Evolutionary conservation across 1,140 invertebrate species (phyloP).

Genomic region (Papilio helenus): DNA sequence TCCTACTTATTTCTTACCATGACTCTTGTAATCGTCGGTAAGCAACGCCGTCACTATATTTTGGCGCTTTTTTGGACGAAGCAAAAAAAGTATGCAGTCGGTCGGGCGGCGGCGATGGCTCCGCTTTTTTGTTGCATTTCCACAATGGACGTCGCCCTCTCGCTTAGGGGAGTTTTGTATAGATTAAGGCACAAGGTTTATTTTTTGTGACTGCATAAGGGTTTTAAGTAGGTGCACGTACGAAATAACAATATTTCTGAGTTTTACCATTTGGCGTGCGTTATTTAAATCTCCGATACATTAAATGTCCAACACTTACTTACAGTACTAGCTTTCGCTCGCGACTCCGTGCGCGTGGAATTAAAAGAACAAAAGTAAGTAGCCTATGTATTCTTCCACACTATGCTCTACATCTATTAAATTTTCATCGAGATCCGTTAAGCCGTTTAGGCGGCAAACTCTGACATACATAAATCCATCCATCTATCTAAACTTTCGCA

Average conservation of each 20-base stretch:
- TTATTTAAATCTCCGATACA: not conserved
- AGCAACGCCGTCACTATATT: slow-evolving; percentile 63
- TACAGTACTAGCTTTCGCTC: not conserved
- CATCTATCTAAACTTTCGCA: too few species aligned
- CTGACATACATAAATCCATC: too few species aligned
- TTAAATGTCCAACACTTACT: not conserved
- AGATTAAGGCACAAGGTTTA: slow-evolving; percentile 51
- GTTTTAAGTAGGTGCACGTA: slow-evolving; percentile 39
- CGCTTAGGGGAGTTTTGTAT: slow-evolving; percentile 57
- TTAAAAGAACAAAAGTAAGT: too few species aligned
- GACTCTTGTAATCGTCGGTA: slow-evolving; percentile 64
- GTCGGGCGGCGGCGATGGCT: slow-evolving; percentile 50
- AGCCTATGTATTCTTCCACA: too few species aligned
- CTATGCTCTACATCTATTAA: too few species aligned
- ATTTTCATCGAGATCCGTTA: too few species aligned
- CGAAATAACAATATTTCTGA: slow-evolving; percentile 8
- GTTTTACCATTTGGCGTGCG: not conserved
- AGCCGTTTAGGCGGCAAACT: too few species aligned
- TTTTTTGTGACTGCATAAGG: slow-evolving; percentile 46
- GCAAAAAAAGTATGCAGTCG: slow-evolving; percentile 55
- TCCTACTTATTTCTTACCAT: slow-evolving; percentile 48
- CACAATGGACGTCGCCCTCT: slow-evolving; percentile 72
- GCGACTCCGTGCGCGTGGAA: too few species aligned
- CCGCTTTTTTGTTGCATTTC: slow-evolving; percentile 66
- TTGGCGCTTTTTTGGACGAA: slow-evolving; percentile 70